Conservation (phyloP, 2,113 vertebrate species). For the Aegithalos caudatus region DNA sequence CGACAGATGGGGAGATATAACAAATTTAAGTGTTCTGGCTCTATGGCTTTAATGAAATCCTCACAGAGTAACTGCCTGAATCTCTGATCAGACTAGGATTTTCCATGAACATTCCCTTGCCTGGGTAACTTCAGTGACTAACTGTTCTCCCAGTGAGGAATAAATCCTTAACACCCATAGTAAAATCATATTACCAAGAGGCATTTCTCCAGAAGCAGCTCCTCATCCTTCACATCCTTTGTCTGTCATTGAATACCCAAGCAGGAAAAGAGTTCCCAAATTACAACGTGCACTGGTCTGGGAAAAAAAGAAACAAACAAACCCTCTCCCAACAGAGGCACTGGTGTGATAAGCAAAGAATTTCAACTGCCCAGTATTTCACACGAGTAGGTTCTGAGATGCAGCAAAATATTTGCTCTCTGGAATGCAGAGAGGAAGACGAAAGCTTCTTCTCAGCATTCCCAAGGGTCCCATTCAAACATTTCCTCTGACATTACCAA, state of each 20-base stretch:
- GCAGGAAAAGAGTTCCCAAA: background rate
- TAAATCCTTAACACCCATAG: background rate
- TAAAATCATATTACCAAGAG: background rate
- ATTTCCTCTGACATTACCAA: background rate
- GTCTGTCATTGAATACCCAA: background rate
- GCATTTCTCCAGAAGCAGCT: background rate
- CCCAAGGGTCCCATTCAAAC: conserved; percentile 10
- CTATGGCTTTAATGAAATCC: background rate
- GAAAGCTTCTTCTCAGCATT: conserved; percentile 50
- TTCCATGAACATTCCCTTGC: background rate
- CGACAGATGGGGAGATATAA: background rate
- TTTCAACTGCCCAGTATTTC: conserved; percentile 10
- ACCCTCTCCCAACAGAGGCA: background rate
- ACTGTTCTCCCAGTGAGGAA: background rate
- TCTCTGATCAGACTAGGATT: background rate
- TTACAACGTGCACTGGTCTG: background rate
- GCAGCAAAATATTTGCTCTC: background rate
- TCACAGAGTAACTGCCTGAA: background rate
- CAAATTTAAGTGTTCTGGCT: background rate
- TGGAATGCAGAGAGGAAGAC: conserved; percentile 38
- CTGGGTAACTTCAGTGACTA: background rate
- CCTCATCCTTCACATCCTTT: background rate
- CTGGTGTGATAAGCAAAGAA: background rate
- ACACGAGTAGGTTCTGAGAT: conserved; percentile 12
- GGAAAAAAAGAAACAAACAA: too few species aligned